Evolutionary conservation across 2,888 invertebrate species (phyloP).

Genomic region (Phaedon cochleariae): DNA sequence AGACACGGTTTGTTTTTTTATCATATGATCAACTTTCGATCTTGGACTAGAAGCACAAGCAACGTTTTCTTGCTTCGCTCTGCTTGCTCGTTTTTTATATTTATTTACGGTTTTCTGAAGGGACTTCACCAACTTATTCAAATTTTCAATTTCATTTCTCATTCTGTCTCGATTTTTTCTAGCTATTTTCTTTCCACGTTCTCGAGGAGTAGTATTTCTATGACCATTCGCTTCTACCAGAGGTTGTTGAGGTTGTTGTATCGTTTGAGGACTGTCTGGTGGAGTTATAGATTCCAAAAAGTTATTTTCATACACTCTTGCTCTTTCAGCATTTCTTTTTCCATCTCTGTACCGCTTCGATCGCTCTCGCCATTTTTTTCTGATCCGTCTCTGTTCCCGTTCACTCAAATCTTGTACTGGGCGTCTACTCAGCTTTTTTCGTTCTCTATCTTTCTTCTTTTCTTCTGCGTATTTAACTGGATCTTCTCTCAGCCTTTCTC

Average conservation of each 20-base stretch:
- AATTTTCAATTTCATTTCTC: conserved; percentile 1
- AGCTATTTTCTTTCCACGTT: conserved; percentile 11
- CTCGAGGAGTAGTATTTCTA: conserved; percentile 1
- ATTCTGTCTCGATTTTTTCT: conserved; percentile 6
- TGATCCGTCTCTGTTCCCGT: not conserved
- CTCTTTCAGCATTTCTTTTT: conserved; percentile 7
- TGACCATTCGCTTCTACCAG: not conserved
- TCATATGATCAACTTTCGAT: not conserved
- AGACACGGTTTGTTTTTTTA: conserved; percentile 1
- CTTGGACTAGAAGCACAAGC: not conserved
- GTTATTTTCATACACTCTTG: conserved; percentile 7
- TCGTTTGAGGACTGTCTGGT: conserved; percentile 12
- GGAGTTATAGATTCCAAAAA: conserved; percentile 14
- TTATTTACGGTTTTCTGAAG: conserved; percentile 7
- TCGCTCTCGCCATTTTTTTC: conserved; percentile 9
- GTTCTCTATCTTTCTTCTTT: not conserved
- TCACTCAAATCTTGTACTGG: not conserved
- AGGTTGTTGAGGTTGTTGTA: not conserved
- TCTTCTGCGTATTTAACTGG: not conserved
- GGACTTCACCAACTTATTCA: not conserved
- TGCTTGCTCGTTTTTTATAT: conserved; percentile 7
- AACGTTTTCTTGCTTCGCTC: not conserved
- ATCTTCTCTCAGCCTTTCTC: not conserved
- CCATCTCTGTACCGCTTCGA: conserved; percentile 4
- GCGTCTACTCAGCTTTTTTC: not conserved